Base-by-base conservation (phyloP, 2,113 vertebrate species). In the Poeciliopsis prolifica region DNA sequence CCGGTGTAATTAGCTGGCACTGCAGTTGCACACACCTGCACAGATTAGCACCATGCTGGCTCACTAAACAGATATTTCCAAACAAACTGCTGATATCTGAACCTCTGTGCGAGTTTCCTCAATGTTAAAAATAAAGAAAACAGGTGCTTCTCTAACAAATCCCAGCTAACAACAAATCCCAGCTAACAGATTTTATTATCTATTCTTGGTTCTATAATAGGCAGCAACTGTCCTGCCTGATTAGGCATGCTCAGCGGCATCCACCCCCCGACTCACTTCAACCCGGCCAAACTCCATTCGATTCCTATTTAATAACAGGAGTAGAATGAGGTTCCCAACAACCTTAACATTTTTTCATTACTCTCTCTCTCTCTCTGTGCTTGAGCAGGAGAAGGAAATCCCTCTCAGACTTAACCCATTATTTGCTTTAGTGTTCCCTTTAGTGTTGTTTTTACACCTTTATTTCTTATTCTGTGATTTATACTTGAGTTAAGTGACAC, bases 51-150 rank as follows among this genome's bases (percentile, higher is more conserved):
- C 88, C 44, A 6, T 19, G 17, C 44, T 48, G 44, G 44, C 44
- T 48, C 44, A 48, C 42, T 95, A 96, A 97, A 95, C 96, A 95
- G 95, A 95, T 90, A 95, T 95, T 96, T 97, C 96, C 95, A 96
- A 89, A 92, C 95, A 95, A 96, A 94, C 92, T 87, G 71, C 79
- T 92, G 95, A 92, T 95, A 96, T 94, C 95, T 92, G 95, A 96
- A 96, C 95, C 93, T 93, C 94, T 94, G 94, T 94, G 95, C 96
- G 94, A 79, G 94, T 95, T 95, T 95, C 94, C 94, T 95, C 92
- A 92, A 94, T 86, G 95, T 97, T 94, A 97, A 97, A 97, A 96
- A 97, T 96, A 96, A 93, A 98, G 95, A 95, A 93, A 96, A 83
- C 89, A 74, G 5, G 80, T 90, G 90, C 92, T 93, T 95, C 95